phyloP scores from a whole-genome alignment of 2,888 invertebrate genomes.

The Zelleria hepariella region DNA sequence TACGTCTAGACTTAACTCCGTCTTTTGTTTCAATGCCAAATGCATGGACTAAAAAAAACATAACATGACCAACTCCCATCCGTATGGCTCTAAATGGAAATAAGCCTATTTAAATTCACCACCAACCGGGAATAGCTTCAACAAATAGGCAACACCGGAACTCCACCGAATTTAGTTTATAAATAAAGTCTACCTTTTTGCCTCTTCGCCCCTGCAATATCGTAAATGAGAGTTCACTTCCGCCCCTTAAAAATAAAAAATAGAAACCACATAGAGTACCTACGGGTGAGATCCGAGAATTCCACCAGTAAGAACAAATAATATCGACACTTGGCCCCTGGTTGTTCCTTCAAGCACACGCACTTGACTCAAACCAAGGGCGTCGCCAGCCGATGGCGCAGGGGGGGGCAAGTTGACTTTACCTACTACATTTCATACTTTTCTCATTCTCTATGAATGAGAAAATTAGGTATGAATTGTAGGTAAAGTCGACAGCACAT shows the following conservation, averaged over 20 bases:
- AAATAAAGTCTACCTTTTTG: neutral
- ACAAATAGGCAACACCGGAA: neutral
- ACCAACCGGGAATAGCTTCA: neutral
- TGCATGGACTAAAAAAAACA: too few species aligned
- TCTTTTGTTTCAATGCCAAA: too few species aligned
- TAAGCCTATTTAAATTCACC: neutral
- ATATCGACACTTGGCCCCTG: neutral
- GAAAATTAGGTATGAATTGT: too few species aligned
- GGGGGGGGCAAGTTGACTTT: too few species aligned
- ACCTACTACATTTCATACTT: too few species aligned
- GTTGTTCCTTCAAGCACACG: neutral
- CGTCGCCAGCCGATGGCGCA: too few species aligned
- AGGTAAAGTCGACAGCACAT: too few species aligned
- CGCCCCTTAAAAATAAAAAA: neutral
- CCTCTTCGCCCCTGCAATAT: neutral
- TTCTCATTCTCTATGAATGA: too few species aligned
- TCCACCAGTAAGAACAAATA: neutral
- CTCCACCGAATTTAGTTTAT: neutral
- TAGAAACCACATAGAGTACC: neutral
- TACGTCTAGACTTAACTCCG: too few species aligned
- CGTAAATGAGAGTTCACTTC: neutral
- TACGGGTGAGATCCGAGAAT: neutral
- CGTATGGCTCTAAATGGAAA: neutral
- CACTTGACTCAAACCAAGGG: neutral
- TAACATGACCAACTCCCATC: neutral